Percentiles rank a stretch among this genome's conserved stretches.
phyloP scores from a whole-genome alignment of 2,113 vertebrate species.

The Numenius arquata region DNA sequence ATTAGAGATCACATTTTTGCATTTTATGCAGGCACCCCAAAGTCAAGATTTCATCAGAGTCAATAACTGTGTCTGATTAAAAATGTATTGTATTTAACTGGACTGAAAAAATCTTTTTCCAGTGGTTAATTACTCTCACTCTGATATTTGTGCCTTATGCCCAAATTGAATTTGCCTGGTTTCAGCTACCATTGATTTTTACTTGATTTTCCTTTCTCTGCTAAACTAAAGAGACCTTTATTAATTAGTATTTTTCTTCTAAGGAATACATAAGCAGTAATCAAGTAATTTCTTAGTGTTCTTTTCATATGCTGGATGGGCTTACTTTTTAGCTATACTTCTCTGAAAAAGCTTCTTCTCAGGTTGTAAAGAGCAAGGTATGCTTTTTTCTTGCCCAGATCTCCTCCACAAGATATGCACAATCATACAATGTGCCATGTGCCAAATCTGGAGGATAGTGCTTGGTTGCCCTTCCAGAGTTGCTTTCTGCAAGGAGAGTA shows the following conservation, averaged over 20 bases:
- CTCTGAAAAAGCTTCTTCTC: neutral
- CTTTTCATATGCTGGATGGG: neutral
- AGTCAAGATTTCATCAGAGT: neutral
- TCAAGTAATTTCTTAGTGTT: neutral
- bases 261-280: neutral
- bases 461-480: neutral
- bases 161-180: neutral
- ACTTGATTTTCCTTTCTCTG: neutral
- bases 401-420: neutral
- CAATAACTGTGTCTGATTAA: neutral
- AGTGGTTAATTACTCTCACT: neutral
- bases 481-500: neutral
- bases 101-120: neutral
- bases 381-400: neutral
- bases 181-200: neutral
- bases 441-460: neutral
- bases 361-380: neutral
- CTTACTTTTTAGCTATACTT: neutral
- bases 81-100: neutral
- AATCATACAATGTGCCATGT: neutral
- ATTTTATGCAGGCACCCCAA: neutral
- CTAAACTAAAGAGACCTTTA: neutral
- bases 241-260: neutral
- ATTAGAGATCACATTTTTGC: neutral
- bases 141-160: neutral